phyloP scores from a whole-genome alignment of 1,140 invertebrate genomes.

The Caenorhabditis remanei region DNA sequence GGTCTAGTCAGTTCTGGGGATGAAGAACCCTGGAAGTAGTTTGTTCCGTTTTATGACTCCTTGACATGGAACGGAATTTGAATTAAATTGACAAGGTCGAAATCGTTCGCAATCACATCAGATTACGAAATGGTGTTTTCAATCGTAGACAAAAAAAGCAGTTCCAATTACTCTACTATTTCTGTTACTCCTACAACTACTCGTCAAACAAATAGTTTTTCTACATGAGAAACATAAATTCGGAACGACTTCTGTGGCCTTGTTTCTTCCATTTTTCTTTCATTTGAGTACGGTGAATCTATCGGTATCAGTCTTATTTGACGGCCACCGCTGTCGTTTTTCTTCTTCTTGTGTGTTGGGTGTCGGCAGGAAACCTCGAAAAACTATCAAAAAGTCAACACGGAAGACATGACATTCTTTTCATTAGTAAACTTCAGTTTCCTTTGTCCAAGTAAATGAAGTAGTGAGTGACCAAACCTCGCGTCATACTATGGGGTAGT shows the following conservation, averaged over 20 bases:
- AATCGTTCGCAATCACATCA: constrained; percentile 33
- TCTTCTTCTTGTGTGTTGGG: neutral
- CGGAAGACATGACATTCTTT: constrained; percentile 3
- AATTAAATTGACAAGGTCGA: constrained; percentile 41
- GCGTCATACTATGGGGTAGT: neutral
- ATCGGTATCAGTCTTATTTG: constrained; percentile 13
- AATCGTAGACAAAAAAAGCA: neutral
- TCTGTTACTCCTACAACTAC: neutral
- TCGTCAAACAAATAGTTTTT: constrained; percentile 38
- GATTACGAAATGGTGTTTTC: constrained; percentile 4
- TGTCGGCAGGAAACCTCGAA: constrained; percentile 2
- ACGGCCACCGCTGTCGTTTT: neutral
- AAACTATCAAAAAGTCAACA: neutral
- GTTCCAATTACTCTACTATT: constrained; percentile 37
- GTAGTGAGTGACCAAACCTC: constrained; percentile 34
- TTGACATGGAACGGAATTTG: constrained; percentile 1
- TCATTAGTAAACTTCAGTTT: neutral
- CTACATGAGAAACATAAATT: constrained; percentile 50
- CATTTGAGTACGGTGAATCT: constrained; percentile 13
- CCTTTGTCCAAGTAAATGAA: neutral
- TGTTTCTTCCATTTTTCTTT: constrained; percentile 2
- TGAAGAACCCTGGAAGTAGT: neutral
- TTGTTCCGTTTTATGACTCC: neutral
- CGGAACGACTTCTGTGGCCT: constrained; percentile 47
- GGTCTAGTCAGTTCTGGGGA: neutral